Evolutionary conservation across 1,140 invertebrate species (phyloP), one percentile per base, ranked within the genome.

Genomic region (Apis florea): DNA sequence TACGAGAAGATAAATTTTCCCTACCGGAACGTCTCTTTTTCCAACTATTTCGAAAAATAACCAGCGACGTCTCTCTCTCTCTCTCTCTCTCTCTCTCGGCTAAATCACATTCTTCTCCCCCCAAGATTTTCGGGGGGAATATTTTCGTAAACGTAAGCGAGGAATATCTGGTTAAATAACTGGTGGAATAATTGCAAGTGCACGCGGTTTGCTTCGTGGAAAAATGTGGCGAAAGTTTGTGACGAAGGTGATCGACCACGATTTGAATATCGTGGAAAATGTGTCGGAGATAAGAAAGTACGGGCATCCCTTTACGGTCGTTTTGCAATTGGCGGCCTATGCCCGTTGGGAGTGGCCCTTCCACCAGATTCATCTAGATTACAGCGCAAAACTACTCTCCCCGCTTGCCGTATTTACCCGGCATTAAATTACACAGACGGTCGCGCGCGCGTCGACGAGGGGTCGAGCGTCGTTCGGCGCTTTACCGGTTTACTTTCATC

Each of bases 371-470:
- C 90, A 92, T 92, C 90, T 92, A 92, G 90, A 92, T 93, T 93
- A 93, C 89, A 90, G 88, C 86, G 90, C 89, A 91, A 91, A 92
- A 92, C 91, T 92, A 92, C 91, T 90, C 89, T 87, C 82, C 83
- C 82, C 83, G 80, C 66, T 76, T 59, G 75, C 58, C 87, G 91
- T 92, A 93, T 93, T 93, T 93, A 90, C 89, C 86, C 85, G 90
- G 92, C 90, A 93, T 93, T 92, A 92, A 92, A 93, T 93, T 93
- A 92, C 92, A 92, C 89, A 90, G 89, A 89, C 88, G 90, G 85
- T 83, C 79, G 77, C 74, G 77, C 87, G 86, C 87, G 86, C 88
- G 89, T 88, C 83, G 81, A 89, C 86, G 86, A 88, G 90, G 31
- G 85, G 85, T 86, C 70, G 89, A 86, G 89, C 90, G 88, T 73